Evolutionary conservation across 2,888 invertebrate genomes (phyloP).

Genomic region (Pristionchus mayeri): DNA sequence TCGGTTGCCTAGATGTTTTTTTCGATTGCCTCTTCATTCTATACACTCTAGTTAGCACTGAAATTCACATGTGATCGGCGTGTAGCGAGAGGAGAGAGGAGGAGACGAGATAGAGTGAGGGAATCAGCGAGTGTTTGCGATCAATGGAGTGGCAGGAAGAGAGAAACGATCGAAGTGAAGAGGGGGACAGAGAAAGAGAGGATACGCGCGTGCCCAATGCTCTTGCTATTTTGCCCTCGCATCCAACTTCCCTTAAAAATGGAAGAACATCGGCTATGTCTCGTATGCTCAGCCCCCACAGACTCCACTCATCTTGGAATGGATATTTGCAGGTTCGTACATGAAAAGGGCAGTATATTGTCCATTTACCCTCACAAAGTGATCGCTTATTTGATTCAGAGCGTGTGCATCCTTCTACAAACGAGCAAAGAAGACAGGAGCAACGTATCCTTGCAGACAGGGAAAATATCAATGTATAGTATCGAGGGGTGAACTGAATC

Average conservation of each 20-base stretch:
- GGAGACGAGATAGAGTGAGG: too few relatives aligned
- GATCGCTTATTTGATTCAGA: not conserved
- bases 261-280: not conserved
- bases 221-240: too few relatives aligned
- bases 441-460: not conserved
- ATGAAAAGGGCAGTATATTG: too few relatives aligned
- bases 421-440: not conserved
- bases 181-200: not conserved
- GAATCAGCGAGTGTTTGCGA: not conserved
- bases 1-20: too few relatives aligned
- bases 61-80: too few relatives aligned
- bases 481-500: not conserved
- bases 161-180: not conserved
- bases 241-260: too few relatives aligned
- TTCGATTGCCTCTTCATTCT: too few relatives aligned
- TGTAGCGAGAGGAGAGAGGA: too few relatives aligned
- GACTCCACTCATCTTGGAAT: not conserved
- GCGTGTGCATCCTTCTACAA: conserved; percentile 13
- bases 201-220: not conserved
- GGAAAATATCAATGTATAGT: not conserved
- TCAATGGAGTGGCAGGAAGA: too few relatives aligned
- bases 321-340: conserved; percentile 27
- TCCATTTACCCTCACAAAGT: too few relatives aligned
- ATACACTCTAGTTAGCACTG: too few relatives aligned
- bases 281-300: not conserved